Conservation (phyloP, 2,113 vertebrate species). For the Bothrops jararaca region DNA sequence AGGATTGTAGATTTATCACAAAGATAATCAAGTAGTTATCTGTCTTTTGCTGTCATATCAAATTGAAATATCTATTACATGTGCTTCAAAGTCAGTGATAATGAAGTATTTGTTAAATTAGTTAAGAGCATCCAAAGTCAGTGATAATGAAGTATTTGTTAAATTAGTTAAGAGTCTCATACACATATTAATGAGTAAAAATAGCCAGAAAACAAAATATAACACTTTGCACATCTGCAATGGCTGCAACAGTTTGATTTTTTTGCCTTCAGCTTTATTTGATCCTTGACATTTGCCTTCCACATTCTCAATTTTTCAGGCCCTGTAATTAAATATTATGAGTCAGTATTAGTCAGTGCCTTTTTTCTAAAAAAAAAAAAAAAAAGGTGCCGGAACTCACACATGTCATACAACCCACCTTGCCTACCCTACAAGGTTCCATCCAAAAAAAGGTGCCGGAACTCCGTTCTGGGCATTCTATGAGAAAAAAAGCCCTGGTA, state of each 20-base stretch:
- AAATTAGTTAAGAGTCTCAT: not conserved
- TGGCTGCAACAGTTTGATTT: not conserved
- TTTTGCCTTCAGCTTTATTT: not conserved
- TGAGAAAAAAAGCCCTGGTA: not conserved
- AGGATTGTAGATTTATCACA: not conserved
- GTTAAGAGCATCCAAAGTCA: not conserved
- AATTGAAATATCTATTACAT: not conserved
- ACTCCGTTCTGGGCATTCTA: too few species aligned
- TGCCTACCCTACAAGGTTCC: too few species aligned
- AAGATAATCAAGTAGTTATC: not conserved
- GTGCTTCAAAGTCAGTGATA: not conserved
- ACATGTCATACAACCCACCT: too few species aligned
- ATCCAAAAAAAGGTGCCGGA: too few species aligned
- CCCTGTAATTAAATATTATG: slow-evolving; percentile 5
- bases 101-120: not conserved
- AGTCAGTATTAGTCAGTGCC: not conserved
- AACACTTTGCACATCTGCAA: not conserved
- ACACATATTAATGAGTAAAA: not conserved
- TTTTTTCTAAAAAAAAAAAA: too few species aligned
- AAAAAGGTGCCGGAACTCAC: too few species aligned
- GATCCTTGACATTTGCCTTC: not conserved
- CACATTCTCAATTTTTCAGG: slow-evolving; percentile 2
- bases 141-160: not conserved
- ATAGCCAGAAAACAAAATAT: not conserved
- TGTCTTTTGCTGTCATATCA: not conserved